Evolutionary conservation across 2,888 invertebrate genomes (phyloP).

Genomic region (Hirtodrosophila duncani): DNA sequence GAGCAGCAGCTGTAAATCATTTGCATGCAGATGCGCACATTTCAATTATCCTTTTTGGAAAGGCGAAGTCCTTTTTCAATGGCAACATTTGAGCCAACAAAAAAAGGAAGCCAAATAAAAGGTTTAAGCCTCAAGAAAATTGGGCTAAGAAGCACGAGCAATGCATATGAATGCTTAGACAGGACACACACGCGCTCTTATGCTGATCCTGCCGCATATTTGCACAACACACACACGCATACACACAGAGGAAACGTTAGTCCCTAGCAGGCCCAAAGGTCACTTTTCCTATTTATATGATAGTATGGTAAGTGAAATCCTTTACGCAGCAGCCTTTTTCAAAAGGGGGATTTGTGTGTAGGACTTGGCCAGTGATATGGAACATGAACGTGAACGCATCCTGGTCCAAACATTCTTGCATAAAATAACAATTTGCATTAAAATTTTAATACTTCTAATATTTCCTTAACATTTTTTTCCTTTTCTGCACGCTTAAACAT

Average conservation of each 20-base stretch:
- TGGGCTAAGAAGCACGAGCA: slow-evolving; percentile 46
- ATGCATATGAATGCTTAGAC: slow-evolving; percentile 43
- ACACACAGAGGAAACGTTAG: slow-evolving; percentile 45
- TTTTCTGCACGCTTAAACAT: slow-evolving; percentile 60
- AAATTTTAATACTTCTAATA: slow-evolving; percentile 69
- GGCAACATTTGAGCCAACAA: slow-evolving; percentile 15
- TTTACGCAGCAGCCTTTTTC: slow-evolving; percentile 63
- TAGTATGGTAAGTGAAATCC: slow-evolving; percentile 53
- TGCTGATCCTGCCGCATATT: slow-evolving; percentile 41
- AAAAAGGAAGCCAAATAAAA: no score
- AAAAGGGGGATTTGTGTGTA: slow-evolving; percentile 53
- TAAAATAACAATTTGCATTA: slow-evolving; percentile 73
- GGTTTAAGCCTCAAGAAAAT: slow-evolving; percentile 49
- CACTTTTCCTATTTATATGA: no score
- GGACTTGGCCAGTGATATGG: slow-evolving; percentile 34
- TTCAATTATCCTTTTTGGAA: slow-evolving; percentile 60
- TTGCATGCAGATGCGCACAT: slow-evolving; percentile 51
- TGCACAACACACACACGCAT: slow-evolving; percentile 33
- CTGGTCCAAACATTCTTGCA: slow-evolving; percentile 71
- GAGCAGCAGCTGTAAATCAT: slow-evolving; percentile 53
- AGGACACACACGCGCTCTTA: slow-evolving; percentile 16
- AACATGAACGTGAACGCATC: slow-evolving; percentile 33
- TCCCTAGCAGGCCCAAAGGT: no score
- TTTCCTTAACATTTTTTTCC: slow-evolving; percentile 44
- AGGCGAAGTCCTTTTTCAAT: not conserved